Evolutionary conservation across 2,888 invertebrate species (phyloP).

Genomic region (Megalurothrips usitatus): DNA sequence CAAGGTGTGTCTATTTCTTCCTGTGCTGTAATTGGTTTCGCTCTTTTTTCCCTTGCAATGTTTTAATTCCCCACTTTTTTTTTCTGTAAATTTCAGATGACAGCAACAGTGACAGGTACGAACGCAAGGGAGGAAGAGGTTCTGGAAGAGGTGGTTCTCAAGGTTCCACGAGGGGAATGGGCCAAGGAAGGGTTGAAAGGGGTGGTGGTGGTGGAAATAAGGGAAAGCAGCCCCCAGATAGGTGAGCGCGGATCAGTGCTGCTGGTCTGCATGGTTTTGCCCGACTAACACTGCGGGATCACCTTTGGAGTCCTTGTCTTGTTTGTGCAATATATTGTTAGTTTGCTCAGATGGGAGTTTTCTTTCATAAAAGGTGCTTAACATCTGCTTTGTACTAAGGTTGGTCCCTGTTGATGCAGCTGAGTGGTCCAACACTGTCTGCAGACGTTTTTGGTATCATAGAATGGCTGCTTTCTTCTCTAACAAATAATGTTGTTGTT

Average conservation of each 20-base stretch:
- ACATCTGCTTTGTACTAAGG: background rate
- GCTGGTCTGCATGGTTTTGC: background rate
- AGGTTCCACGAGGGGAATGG: background rate
- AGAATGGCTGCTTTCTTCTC: too few relatives aligned
- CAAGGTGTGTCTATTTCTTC: background rate
- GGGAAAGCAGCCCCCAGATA: background rate
- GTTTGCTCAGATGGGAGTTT: background rate
- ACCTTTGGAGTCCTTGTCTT: too few relatives aligned
- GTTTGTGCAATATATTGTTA: background rate
- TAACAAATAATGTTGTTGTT: too few relatives aligned
- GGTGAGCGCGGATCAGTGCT: background rate
- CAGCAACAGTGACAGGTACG: constrained; percentile 4
- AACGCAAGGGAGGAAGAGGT: background rate
- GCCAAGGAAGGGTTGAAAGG: background rate
- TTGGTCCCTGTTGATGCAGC: background rate
- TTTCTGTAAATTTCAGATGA: background rate
- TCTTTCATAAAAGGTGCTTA: background rate
- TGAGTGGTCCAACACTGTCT: background rate
- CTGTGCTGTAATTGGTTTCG: background rate
- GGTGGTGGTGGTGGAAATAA: background rate
- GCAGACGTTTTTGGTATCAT: background rate
- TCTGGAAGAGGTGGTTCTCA: background rate
- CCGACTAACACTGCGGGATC: too few relatives aligned
- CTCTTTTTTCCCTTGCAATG: background rate
- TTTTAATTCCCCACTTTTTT: background rate